Evolutionary conservation across 2,888 invertebrate genomes (phyloP).

Genomic region (Lucinisca nassula): DNA sequence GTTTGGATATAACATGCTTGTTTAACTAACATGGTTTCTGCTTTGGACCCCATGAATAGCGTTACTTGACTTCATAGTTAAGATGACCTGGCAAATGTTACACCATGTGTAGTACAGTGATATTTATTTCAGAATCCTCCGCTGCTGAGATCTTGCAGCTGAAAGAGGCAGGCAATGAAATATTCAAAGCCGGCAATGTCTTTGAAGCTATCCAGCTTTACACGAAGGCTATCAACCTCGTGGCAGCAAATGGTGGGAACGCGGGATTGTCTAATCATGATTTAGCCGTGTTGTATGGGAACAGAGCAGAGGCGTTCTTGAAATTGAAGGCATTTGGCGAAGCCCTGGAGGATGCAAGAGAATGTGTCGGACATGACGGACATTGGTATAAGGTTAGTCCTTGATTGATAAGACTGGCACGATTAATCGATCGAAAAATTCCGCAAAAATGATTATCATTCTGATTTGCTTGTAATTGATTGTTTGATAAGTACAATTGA

Average conservation of each 20-base stretch:
- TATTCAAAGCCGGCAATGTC: slow-evolving; percentile 61
- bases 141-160: slow-evolving; percentile 43
- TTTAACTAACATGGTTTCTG: too few species aligned
- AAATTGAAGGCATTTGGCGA: slow-evolving; percentile 59
- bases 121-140: slow-evolving; percentile 30
- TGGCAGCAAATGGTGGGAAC: slow-evolving; percentile 27
- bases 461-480: too few species aligned
- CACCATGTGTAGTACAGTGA: too few species aligned
- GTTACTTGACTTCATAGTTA: too few species aligned
- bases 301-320: slow-evolving; percentile 74
- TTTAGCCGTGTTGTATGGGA: slow-evolving; percentile 77
- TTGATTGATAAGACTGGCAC: too few species aligned
- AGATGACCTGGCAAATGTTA: too few species aligned
- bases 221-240: slow-evolving; percentile 64
- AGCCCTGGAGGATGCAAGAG: slow-evolving; percentile 74
- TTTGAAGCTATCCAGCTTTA: slow-evolving; percentile 65
- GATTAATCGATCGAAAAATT: too few species aligned
- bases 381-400: slow-evolving; percentile 79
- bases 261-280: slow-evolving; percentile 56
- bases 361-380: slow-evolving; percentile 75
- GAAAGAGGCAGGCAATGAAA: slow-evolving; percentile 73
- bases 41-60: too few species aligned
- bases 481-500: too few species aligned
- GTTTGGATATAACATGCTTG: too few species aligned
- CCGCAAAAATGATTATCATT: too few species aligned